Percentiles rank a stretch among this genome's conserved stretches.
Conservation (phyloP, 2,113 vertebrate species). For the Elgaria multicarinata region DNA sequence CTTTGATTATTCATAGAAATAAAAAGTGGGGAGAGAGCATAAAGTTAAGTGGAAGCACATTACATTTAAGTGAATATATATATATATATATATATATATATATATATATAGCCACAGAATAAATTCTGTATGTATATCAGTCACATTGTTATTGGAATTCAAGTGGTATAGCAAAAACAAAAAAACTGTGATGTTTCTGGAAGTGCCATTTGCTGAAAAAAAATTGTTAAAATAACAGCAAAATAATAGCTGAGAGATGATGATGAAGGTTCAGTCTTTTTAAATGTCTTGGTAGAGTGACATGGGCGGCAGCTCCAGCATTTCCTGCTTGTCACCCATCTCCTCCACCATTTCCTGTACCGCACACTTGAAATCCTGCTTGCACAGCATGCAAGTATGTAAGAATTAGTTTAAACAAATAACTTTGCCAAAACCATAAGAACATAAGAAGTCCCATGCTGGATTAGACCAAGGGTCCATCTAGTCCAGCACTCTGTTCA, state of each 20-base stretch:
- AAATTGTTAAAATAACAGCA: not conserved
- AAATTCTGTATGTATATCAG: not conserved
- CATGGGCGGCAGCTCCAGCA: not conserved
- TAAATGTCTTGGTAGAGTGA: not conserved
- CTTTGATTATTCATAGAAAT: slow-evolving; percentile 54
- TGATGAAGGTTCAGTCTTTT: not conserved
- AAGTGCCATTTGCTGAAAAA: slow-evolving; percentile 16
- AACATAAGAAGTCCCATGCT: too few species aligned
- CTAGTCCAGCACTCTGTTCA: too few species aligned
- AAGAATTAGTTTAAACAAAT: too few species aligned
- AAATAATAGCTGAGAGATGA: not conserved
- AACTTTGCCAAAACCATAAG: too few species aligned
- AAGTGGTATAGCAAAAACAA: slow-evolving; percentile 5
- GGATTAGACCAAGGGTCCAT: too few species aligned
- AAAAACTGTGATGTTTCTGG: not conserved
- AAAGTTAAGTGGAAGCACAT: slow-evolving; percentile 57
- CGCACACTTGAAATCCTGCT: not conserved
- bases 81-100: not conserved
- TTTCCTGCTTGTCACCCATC: not conserved
- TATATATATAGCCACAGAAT: slow-evolving; percentile 26
- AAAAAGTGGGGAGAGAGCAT: slow-evolving; percentile 29
- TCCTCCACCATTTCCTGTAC: not conserved
- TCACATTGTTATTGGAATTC: not conserved
- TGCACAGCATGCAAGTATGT: not conserved
- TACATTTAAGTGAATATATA: slow-evolving; percentile 51